These are phyloP conservation scores for Euschistus heros DNA, from an alignment of 1,140 invertebrate genomes.

Conservation along the genomic window DNA sequence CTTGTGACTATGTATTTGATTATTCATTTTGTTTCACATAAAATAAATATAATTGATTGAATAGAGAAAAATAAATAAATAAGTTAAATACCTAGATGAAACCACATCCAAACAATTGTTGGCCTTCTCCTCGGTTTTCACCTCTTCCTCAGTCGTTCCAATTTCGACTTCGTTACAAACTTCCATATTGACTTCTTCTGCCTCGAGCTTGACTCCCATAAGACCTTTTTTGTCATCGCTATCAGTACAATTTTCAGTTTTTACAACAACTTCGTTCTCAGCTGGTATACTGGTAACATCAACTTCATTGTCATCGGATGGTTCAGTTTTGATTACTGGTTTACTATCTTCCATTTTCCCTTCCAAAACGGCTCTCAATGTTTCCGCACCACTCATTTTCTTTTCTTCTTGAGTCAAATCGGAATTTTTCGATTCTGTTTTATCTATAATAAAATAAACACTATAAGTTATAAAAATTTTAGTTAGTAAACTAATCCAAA, in stretches of 20 bases:
- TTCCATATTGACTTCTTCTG: conserved; percentile 23
- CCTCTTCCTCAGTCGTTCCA: conserved; percentile 24
- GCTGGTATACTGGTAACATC: conserved; percentile 23
- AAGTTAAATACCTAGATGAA: not conserved
- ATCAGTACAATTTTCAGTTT: conserved; percentile 10
- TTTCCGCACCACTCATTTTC: conserved; percentile 22
- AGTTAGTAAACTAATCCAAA: too few species aligned
- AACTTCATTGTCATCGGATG: conserved; percentile 21
- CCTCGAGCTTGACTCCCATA: conserved; percentile 17
- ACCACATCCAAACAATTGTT: not conserved
- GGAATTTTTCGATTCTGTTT: not conserved
- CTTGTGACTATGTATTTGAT: too few species aligned
- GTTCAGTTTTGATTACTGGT: conserved; percentile 19
- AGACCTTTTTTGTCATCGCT: conserved; percentile 3
- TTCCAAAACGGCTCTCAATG: conserved; percentile 24
- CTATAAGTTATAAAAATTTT: too few species aligned
- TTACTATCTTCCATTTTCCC: conserved; percentile 19
- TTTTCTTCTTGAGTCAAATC: not conserved
- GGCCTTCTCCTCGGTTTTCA: conserved; percentile 18
- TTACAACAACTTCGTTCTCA: conserved; percentile 16
- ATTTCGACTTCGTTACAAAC: conserved; percentile 30
- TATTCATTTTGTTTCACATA: too few species aligned
- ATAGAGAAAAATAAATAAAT: too few species aligned
- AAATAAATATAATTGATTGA: too few species aligned
- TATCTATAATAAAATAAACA: not conserved